Evolutionary conservation across 2,113 vertebrate species (phyloP).

Genomic region (Globicephala melas): DNA sequence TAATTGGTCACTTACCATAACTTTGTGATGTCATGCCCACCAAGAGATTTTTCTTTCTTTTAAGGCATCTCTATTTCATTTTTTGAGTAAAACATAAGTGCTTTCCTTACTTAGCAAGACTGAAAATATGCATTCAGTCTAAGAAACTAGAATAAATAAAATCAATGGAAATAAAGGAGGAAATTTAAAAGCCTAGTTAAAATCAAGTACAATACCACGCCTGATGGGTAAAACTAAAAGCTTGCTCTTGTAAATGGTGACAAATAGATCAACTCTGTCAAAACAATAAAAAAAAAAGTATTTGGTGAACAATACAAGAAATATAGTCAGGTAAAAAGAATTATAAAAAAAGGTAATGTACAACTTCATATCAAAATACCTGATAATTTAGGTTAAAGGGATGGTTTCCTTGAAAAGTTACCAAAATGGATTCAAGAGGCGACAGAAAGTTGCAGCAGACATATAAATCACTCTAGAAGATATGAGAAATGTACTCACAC

Average conservation of each 20-base stretch:
- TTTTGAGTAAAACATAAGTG: neutral
- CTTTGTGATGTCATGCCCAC: neutral
- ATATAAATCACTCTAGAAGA: neutral
- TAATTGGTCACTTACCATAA: neutral
- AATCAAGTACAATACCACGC: neutral
- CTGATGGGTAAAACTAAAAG: neutral
- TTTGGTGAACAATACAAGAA: neutral
- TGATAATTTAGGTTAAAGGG: neutral
- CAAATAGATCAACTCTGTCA: neutral
- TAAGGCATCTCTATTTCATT: neutral
- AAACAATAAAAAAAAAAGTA: neutral
- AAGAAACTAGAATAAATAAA: neutral
- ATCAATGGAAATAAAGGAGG: neutral
- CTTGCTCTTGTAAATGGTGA: neutral
- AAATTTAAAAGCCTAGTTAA: neutral
- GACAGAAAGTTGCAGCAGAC: neutral
- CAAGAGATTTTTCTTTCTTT: neutral
- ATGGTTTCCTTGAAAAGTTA: neutral
- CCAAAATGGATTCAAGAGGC: neutral
- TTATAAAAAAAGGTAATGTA: neutral
- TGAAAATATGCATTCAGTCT: neutral
- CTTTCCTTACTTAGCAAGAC: neutral
- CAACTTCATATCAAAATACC: neutral
- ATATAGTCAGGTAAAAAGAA: neutral
- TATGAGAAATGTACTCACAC: neutral